Conservation (phyloP, 2,888 invertebrate genomes). For the Orthosia gracilis region DNA sequence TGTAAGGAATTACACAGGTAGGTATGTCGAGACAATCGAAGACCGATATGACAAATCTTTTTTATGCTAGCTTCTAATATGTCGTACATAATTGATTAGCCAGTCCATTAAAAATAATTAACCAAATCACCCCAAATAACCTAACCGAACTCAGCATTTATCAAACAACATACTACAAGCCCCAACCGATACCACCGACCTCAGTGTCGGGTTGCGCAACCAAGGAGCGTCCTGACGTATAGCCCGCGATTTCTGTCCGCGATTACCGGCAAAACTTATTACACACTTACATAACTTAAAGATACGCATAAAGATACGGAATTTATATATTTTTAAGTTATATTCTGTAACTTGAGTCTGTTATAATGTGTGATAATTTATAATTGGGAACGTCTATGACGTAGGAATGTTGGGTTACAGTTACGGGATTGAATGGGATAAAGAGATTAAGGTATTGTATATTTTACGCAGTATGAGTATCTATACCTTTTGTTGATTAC, state of each 20-base stretch:
- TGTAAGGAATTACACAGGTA: no score
- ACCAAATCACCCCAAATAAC: slow-evolving; percentile 20
- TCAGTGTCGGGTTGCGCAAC: slow-evolving; percentile 65
- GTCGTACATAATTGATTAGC: not conserved
- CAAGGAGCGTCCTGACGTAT: slow-evolving; percentile 68
- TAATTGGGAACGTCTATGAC: slow-evolving; percentile 44
- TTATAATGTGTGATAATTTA: slow-evolving; percentile 54
- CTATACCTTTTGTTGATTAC: no score
- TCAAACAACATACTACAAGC: slow-evolving; percentile 41
- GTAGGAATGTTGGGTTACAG: not conserved
- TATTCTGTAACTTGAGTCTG: slow-evolving; percentile 55
- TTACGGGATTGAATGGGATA: not conserved
- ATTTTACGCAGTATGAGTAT: no score
- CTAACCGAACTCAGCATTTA: slow-evolving; percentile 11
- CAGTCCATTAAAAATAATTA: not conserved
- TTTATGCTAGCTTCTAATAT: no score
- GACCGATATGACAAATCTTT: no score
- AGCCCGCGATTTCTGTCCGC: slow-evolving; percentile 64
- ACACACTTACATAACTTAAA: slow-evolving; percentile 69
- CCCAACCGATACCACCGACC: slow-evolving; percentile 55
- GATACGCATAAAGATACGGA: slow-evolving; percentile 65
- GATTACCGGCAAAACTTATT: slow-evolving; percentile 70
- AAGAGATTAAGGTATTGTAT: no score
- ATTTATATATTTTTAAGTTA: slow-evolving; percentile 65
- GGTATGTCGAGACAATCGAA: no score